Base-by-base conservation (phyloP, 1,140 invertebrate species). In the Lepidostoma basale region DNA sequence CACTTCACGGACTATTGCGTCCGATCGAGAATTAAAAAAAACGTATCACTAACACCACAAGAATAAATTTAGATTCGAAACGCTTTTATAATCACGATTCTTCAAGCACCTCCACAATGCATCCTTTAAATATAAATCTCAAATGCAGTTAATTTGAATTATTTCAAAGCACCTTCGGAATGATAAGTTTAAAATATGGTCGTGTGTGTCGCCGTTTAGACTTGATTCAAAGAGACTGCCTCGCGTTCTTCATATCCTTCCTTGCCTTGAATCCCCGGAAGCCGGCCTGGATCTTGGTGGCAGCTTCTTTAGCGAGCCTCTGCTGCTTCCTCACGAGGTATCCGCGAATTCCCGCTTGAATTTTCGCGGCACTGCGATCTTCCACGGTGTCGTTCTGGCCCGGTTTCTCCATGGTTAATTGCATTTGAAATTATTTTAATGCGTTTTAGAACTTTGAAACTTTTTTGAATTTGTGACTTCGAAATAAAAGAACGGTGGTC, bases 321-420 rank as follows among this genome's bases (percentile, higher is more conserved):
- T 86, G 79, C 56, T 84, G 81, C 74, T 89, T 89, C 16, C 90
- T 77, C 4, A 88, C 87, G n/a, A 90, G 78, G 75, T 87, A 91
- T n/a, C 90, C 90, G 0, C 90, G 81, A 14, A 91, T 83, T 3
- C 88, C 86, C 0, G 90, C 90, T 76, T 93, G 91, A 67, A 93
- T 93, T 78, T 90, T 91, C 1, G 88, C 87, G 0, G 89, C 90
- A 22, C 87, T 88, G 49, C 84, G 85, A 74, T 89, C 86, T 73
- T 87, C 84, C 20, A 86, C 70, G 18, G 74, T 67, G 4, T 69
- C 36, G n/a, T 56, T 28, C 45, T 59, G 28, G 14, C 52, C 52
- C 18, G 54, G 16, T 1, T 20, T 49, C 14, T 72, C 62, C 66
- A 66, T 70, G 54, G 18, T 62, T 5, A 58, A 28, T 20, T 47